These are phyloP conservation scores for Percopsis omiscomaycus DNA, from an alignment of 2,797 vertebrate genomes.

Conservation along the genomic window DNA sequence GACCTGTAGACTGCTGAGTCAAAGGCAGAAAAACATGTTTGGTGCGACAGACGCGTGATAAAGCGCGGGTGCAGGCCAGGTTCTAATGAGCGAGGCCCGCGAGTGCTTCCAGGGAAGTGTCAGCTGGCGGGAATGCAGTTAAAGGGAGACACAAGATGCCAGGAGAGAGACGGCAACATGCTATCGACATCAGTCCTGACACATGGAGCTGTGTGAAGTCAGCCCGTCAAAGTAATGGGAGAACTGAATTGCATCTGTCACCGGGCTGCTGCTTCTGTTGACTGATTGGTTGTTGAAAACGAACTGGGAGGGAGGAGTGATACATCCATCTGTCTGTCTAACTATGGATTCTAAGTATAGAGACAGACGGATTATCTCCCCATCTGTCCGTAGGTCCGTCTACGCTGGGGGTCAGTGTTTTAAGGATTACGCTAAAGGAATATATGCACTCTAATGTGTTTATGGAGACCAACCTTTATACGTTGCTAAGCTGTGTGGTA, in stretches of 20 bases:
- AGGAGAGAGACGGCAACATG: slow-evolving; percentile 11
- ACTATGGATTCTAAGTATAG: too few relatives aligned
- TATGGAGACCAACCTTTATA: too few relatives aligned
- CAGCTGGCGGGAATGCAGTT: slow-evolving; percentile 21
- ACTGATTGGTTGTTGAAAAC: too few relatives aligned
- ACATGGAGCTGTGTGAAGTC: slow-evolving; percentile 17
- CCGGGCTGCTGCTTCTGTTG: not conserved
- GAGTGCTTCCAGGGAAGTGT: slow-evolving; percentile 40
- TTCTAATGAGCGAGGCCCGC: slow-evolving; percentile 45
- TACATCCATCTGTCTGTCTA: too few relatives aligned
- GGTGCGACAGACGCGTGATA: slow-evolving; percentile 46
- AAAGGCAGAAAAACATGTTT: slow-evolving; percentile 21
- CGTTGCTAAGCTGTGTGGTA: too few relatives aligned
- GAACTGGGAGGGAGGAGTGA: too few relatives aligned
- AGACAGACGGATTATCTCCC: too few relatives aligned
- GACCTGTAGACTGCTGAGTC: too few relatives aligned
- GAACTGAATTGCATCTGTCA: not conserved
- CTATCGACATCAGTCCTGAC: slow-evolving; percentile 32
- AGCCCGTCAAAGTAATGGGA: not conserved
- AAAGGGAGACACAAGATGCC: not conserved
- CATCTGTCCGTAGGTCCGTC: too few relatives aligned
- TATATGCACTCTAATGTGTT: too few relatives aligned
- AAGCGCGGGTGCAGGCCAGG: slow-evolving; percentile 46
- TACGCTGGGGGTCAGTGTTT: too few relatives aligned
- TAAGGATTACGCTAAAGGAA: too few relatives aligned